These are phyloP conservation scores for Protobothrops flavoviridis DNA, from an alignment of 2,113 vertebrate species.

Conservation along the genomic window DNA sequence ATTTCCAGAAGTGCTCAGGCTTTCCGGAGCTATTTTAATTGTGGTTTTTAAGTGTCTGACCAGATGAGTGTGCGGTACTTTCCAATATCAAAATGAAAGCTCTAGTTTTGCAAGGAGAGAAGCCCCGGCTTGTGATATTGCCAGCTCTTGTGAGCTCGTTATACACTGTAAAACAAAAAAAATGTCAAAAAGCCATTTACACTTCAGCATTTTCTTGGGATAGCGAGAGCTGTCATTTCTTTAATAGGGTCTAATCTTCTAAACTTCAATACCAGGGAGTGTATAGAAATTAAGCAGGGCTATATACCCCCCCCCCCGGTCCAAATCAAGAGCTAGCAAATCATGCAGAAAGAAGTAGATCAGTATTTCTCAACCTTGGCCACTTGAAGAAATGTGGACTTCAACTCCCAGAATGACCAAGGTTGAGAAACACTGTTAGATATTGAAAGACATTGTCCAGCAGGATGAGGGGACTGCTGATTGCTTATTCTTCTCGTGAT, in stretches of 20 bases:
- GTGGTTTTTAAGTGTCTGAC: background rate
- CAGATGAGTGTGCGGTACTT: constrained; percentile 37
- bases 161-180: background rate
- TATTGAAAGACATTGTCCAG: background rate
- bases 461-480: background rate
- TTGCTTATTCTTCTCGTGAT: background rate
- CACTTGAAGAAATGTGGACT: background rate
- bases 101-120: background rate
- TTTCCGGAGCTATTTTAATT: constrained; percentile 22
- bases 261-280: background rate
- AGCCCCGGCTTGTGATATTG: background rate
- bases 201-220: background rate
- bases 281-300: background rate
- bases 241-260: background rate
- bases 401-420: background rate
- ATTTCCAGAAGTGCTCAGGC: constrained; percentile 29
- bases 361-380: background rate
- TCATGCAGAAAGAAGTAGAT: background rate
- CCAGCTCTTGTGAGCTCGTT: background rate
- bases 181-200: background rate
- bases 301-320: no score
- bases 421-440: background rate
- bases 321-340: background rate
- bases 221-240: background rate
- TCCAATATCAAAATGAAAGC: constrained; percentile 9